These are phyloP conservation scores for Tiliacea aurago DNA, from an alignment of 2,888 invertebrate species.

Conservation along the genomic window DNA sequence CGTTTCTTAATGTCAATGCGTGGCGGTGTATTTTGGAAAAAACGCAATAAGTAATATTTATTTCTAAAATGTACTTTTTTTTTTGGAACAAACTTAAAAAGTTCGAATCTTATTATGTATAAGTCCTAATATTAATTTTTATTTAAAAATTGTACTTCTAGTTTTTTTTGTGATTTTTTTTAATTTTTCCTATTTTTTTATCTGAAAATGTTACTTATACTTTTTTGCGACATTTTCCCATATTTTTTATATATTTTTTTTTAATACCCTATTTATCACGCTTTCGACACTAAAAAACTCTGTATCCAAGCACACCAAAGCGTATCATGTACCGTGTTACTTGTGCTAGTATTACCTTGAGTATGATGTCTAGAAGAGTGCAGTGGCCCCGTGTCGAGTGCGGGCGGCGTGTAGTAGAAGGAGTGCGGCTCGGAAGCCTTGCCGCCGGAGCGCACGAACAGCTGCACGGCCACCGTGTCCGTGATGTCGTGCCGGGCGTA, in stretches of 20 bases:
- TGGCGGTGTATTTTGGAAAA: background rate
- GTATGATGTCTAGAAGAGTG: constrained; percentile 80
- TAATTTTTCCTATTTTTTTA: background rate
- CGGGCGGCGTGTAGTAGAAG: constrained; percentile 94
- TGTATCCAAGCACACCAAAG: constrained; percentile 26
- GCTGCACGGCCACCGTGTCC: constrained; percentile 93
- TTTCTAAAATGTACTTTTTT: too few species aligned
- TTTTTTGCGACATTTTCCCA: background rate
- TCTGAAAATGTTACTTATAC: constrained; percentile 3
- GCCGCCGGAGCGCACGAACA: constrained; percentile 95
- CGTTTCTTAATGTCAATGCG: constrained; percentile 57
- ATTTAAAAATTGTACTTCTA: too few species aligned
- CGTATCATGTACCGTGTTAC: constrained; percentile 73
- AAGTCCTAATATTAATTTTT: too few species aligned
- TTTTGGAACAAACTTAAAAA: too few species aligned
- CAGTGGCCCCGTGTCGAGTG: constrained; percentile 76
- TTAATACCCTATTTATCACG: background rate
- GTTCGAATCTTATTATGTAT: too few species aligned
- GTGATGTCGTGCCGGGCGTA: constrained; percentile 92
- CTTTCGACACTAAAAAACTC: constrained; percentile 50
- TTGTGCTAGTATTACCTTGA: constrained; percentile 65
- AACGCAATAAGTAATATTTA: too few species aligned
- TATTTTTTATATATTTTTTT: background rate
- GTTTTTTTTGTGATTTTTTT: too few species aligned
- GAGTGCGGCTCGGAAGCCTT: constrained; percentile 96